phyloP scores from a whole-genome alignment of 2,113 vertebrate species.

The Spilogale gracilis region DNA sequence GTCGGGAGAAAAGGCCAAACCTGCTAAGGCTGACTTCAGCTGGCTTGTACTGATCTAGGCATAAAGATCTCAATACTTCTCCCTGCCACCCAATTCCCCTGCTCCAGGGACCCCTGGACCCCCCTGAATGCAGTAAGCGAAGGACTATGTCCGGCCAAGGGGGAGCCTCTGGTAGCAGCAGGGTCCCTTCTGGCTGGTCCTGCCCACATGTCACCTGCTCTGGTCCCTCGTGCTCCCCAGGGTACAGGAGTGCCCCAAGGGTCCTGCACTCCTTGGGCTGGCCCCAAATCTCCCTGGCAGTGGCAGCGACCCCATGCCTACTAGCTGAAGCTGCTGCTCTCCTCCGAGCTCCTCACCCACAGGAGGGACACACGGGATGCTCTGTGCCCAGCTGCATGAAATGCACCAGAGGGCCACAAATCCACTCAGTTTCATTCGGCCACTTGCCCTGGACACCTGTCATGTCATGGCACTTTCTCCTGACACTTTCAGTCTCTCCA shows the following conservation, averaged over 20 bases:
- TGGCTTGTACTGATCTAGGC: accelerated
- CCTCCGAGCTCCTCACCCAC: background rate
- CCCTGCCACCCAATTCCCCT: background rate
- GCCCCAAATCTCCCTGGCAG: background rate
- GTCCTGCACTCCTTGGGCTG: background rate
- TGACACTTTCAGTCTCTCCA: background rate
- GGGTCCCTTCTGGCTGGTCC: background rate
- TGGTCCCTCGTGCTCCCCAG: background rate
- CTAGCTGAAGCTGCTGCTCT: background rate
- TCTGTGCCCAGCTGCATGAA: background rate
- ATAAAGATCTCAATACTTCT: background rate
- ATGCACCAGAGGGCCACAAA: background rate
- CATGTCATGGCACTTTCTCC: background rate
- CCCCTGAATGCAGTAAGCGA: background rate
- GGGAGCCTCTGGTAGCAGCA: background rate
- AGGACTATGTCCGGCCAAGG: background rate
- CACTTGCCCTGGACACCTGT: background rate
- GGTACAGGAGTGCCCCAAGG: background rate
- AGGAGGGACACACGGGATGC: background rate
- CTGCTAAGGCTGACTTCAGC: background rate
- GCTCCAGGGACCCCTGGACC: no score
- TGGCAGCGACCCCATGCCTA: background rate
- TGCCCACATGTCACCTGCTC: background rate
- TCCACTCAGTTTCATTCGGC: background rate
- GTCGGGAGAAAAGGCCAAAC: background rate